A percentile compares a stretch with the other conserved stretches of the same genome.
These are phyloP conservation scores for Ciconia maguari DNA, from an alignment of 2,113 vertebrate species.

Conservation along the genomic window DNA sequence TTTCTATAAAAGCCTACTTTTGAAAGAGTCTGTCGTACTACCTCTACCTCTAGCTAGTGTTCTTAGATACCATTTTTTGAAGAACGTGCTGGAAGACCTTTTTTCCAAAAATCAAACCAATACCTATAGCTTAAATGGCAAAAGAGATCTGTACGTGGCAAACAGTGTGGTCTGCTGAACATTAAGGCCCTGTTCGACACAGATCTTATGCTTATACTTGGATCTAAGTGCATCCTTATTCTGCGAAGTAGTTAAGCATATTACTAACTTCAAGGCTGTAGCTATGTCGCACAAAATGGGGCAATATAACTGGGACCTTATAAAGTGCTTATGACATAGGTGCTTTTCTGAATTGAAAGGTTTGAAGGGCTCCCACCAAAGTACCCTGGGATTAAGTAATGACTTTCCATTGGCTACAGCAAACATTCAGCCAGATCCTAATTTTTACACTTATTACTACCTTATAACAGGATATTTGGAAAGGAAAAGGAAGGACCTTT, in stretches of 20 bases:
- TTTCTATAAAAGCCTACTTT: neutral
- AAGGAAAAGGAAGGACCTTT: neutral
- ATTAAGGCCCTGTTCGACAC: neutral
- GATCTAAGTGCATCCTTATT: neutral
- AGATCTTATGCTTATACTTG: neutral
- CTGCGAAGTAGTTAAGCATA: neutral
- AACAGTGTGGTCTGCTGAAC: neutral
- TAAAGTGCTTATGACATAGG: constrained; percentile 10
- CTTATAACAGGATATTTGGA: neutral
- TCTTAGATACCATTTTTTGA: neutral
- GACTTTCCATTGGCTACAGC: neutral
- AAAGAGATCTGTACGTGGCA: neutral
- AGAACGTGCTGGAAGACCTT: neutral
- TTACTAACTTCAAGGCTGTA: neutral
- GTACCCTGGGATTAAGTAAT: neutral
- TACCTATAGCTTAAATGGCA: neutral
- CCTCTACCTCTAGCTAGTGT: neutral
- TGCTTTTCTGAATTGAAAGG: neutral
- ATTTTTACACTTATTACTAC: neutral
- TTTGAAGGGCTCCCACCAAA: neutral
- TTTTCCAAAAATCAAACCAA: neutral
- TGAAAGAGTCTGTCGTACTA: neutral
- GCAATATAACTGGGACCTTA: neutral
- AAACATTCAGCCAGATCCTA: neutral
- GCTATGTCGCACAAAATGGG: neutral